These are phyloP conservation scores for Myotis findleyi DNA, from an alignment of 2,797 vertebrate genomes.

Conservation along the genomic window DNA sequence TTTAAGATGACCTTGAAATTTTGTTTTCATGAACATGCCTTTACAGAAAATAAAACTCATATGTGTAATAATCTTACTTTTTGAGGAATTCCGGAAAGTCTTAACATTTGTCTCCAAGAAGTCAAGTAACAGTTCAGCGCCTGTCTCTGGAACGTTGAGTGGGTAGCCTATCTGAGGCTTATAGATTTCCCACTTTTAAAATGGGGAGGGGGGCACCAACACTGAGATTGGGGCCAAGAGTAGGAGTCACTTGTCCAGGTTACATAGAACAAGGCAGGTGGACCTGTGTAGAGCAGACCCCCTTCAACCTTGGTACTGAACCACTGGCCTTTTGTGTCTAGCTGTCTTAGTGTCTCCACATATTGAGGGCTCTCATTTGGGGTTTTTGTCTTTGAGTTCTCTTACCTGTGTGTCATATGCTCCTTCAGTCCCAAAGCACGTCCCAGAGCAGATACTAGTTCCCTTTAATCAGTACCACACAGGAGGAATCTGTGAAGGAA, in stretches of 20 bases:
- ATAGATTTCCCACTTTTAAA: not conserved
- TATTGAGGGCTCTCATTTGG: not conserved
- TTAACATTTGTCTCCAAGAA: not conserved
- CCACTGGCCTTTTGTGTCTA: not conserved
- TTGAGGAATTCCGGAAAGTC: not conserved
- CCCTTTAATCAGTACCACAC: not conserved
- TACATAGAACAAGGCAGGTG: not conserved
- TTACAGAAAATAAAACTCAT: conserved; percentile 21
- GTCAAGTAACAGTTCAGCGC: not conserved
- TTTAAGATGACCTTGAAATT: conserved; percentile 17
- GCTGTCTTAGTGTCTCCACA: not conserved
- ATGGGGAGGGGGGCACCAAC: not conserved
- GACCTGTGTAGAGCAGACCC: not conserved
- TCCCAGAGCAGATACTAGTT: not conserved
- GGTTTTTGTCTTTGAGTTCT: not conserved
- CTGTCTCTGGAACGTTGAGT: not conserved
- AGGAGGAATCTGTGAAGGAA: not conserved
- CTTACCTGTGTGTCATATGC: not conserved
- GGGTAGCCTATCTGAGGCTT: not conserved
- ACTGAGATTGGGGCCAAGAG: not conserved
- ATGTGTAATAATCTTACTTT: not conserved
- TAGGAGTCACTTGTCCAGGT: not conserved
- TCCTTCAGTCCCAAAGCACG: not conserved
- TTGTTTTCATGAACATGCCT: not conserved
- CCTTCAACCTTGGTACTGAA: not conserved